Conservation (phyloP, 1,140 invertebrate genomes). For the Drosophila burlai region DNA sequence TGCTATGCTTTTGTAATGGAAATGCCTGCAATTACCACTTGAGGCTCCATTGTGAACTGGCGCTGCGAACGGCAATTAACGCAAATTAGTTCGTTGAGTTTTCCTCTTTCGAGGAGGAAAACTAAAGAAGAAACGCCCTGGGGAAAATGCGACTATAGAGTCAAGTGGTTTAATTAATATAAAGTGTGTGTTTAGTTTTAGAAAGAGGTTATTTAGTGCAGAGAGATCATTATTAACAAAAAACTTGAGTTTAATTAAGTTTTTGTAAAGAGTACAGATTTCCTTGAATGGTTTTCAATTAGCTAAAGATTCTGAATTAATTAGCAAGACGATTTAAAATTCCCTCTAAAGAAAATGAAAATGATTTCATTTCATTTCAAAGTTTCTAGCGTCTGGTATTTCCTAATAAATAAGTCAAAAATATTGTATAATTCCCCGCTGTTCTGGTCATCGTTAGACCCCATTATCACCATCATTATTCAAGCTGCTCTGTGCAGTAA, state of each 20-base stretch:
- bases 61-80: conserved; percentile 40
- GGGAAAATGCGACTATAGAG: conserved; percentile 20
- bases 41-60: conserved; percentile 42
- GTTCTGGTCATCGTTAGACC: conserved; percentile 1
- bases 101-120: conserved; percentile 12
- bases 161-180: conserved; percentile 40
- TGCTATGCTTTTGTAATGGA: conserved; percentile 67
- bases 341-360: not conserved
- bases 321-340: not conserved
- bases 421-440: conserved; percentile 3
- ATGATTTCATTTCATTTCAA: not conserved
- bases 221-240: not conserved
- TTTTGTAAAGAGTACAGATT: not conserved
- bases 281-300: not conserved
- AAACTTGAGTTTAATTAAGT: not conserved
- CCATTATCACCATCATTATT: conserved; percentile 33
- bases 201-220: not conserved
- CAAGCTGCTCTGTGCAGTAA: conserved; percentile 23
- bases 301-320: not conserved
- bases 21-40: conserved; percentile 64
- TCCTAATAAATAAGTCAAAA: conserved; percentile 28
- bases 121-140: conserved; percentile 17
- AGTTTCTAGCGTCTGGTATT: not conserved
- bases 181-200: conserved; percentile 13
- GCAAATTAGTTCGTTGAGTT: conserved; percentile 52